Percentiles rank a stretch among this genome's conserved stretches.
Evolutionary conservation across 1,140 invertebrate genomes (phyloP).

Genomic region (Scaptomyza pallida): DNA sequence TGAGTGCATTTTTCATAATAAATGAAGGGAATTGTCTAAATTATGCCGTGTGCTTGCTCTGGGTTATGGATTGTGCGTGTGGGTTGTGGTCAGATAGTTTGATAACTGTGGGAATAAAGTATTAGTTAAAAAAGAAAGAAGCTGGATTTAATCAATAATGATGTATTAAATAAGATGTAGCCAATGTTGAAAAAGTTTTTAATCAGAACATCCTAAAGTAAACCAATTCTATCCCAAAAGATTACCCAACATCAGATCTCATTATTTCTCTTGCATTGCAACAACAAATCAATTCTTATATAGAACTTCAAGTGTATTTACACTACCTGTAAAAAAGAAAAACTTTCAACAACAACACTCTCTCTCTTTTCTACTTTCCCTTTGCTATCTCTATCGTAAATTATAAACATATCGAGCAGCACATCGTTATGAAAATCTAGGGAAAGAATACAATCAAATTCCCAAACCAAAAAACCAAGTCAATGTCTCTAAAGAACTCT

Average conservation of each 20-base stretch:
- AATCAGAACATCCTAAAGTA: not conserved
- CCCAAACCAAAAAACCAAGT: not conserved
- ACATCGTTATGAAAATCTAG: conserved; percentile 64
- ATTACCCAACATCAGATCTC: no score
- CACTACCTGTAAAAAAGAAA: conserved; percentile 21
- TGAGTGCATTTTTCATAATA: conserved; percentile 82
- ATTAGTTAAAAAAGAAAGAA: not conserved
- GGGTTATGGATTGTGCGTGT: conserved; percentile 25
- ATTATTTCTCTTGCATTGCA: not conserved
- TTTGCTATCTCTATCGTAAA: conserved; percentile 60
- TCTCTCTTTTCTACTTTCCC: not conserved
- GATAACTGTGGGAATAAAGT: not conserved
- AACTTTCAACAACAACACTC: conserved; percentile 19
- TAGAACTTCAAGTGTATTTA: not conserved
- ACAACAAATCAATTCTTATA: not conserved
- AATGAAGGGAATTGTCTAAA: conserved; percentile 79
- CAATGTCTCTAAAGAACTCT: conserved; percentile 17
- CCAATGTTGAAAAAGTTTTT: no score
- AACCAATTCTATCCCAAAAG: no score
- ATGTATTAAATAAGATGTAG: not conserved
- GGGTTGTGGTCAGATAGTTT: not conserved
- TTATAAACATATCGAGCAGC: conserved; percentile 75
- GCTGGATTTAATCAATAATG: not conserved
- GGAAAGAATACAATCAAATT: conserved; percentile 36
- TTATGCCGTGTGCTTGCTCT: conserved; percentile 58